Conservation (phyloP, 2,797 vertebrate species). For the Rhynchotus rufescens region DNA sequence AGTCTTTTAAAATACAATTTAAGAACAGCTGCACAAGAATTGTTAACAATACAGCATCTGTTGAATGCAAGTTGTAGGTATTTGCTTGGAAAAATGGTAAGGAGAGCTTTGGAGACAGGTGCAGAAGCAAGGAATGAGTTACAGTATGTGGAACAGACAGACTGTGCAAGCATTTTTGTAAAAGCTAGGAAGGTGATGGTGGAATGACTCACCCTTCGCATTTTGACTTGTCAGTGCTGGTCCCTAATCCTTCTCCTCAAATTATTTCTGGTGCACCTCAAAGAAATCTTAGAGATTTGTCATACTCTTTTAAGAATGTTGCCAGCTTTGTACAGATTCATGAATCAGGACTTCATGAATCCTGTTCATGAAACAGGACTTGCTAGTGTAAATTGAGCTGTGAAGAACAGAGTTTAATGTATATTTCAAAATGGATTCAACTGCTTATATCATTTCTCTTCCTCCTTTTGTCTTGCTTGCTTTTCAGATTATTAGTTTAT, state of each 20-base stretch:
- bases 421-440: neutral
- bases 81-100: neutral
- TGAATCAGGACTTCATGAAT: neutral
- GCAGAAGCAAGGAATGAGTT: neutral
- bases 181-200: neutral
- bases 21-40: neutral
- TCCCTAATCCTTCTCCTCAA: neutral
- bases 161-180: neutral
- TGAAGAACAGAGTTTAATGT: neutral
- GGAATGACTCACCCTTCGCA: neutral
- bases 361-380: neutral
- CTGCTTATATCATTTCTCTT: neutral
- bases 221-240: neutral
- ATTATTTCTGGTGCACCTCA: neutral
- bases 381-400: neutral
- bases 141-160: neutral
- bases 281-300: neutral
- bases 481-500: constrained; percentile 99
- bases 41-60: neutral
- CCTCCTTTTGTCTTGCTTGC: constrained; percentile 56
- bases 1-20: neutral
- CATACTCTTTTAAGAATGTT: neutral
- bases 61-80: neutral
- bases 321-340: neutral
- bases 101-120: neutral